Evolutionary conservation across 1,140 invertebrate species (phyloP), one percentile per base, ranked within the genome.

Genomic region (Leptinotarsa undecemlineata): DNA sequence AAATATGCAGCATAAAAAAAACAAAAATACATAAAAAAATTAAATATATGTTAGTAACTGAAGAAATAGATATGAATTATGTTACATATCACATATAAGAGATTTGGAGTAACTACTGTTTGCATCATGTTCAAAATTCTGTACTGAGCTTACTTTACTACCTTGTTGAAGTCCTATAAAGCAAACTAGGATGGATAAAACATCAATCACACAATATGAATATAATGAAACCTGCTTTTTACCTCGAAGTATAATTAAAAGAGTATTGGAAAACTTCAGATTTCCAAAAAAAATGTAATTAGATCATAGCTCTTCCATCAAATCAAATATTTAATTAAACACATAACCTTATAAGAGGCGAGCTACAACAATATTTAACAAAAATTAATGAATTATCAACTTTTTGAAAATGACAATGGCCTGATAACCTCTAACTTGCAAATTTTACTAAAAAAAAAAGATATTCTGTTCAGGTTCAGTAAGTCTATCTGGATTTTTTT

Each of bases 61-160:
- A 75, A 70, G 33, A 74, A 71, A 75, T 71, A 71, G 61, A 75
- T 70, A 75, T 66, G 68, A 71, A 75, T 70, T 71, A 75, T 75
- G 69, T 69, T 75, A 75, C 61, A 75, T 75, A 75, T 75, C 74
- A 75, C 74, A 75, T 72, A 60, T 42, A 72, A 69, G 70, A 69
- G 71, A 69, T 75, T 75, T 75, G 64, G 42, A 71, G 62, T 66
- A 66, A 75, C 42, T 23, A 71, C 63, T 57, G 66, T 51, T 60
- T 51, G 72, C 67, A 75, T 75, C 74, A 75, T 72, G 74, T 75
- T 75, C 74, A 75, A 15, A 57, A 57, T 57, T 57, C n/a, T 57
- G n/a, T 15, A 15, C 11, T 5, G 14, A 57, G 26, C 1, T 33
- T 1, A 57, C n/a, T 57, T 57, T 57, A n/a, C 14, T 4, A 4